These are phyloP conservation scores for Formica aserva DNA, from an alignment of 2,888 invertebrate genomes.

Conservation along the genomic window DNA sequence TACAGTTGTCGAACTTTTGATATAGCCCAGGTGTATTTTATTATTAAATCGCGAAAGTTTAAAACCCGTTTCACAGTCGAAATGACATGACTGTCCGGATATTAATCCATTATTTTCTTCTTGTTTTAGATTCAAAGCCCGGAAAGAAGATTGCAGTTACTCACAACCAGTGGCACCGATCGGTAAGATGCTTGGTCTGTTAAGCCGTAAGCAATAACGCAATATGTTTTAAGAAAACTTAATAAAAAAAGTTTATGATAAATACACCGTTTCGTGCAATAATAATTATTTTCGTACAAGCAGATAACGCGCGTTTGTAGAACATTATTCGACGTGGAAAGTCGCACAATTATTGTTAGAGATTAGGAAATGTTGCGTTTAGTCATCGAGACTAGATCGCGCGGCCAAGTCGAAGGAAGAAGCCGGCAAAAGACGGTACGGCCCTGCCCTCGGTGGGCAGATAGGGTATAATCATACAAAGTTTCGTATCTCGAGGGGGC, in stretches of 20 bases:
- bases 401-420: constrained; percentile 57
- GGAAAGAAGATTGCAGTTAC: constrained; percentile 39
- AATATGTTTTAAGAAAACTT: constrained; percentile 34
- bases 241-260: constrained; percentile 22
- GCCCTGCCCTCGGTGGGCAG: constrained; percentile 70
- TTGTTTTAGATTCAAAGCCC: constrained; percentile 37
- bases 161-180: constrained; percentile 5
- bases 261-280: background rate
- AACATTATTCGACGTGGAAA: background rate
- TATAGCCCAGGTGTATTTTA: constrained; percentile 15
- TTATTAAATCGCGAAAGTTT: constrained; percentile 43
- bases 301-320: background rate
- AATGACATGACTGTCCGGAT: constrained; percentile 31
- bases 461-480: constrained; percentile 77
- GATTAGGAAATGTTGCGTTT: constrained; percentile 29
- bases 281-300: constrained; percentile 16
- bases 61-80: constrained; percentile 22
- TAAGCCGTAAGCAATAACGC: constrained; percentile 31
- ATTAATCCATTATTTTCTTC: constrained; percentile 39
- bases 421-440: constrained; percentile 70
- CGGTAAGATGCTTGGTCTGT: constrained; percentile 42
- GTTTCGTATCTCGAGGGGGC: constrained; percentile 76
- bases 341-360: background rate
- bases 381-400: constrained; percentile 54
- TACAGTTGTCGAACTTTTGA: constrained; percentile 31